Percentiles rank a stretch among this genome's conserved stretches.
phyloP scores from a whole-genome alignment of 2,888 invertebrate genomes.

The Lepidochrysops patricia region DNA sequence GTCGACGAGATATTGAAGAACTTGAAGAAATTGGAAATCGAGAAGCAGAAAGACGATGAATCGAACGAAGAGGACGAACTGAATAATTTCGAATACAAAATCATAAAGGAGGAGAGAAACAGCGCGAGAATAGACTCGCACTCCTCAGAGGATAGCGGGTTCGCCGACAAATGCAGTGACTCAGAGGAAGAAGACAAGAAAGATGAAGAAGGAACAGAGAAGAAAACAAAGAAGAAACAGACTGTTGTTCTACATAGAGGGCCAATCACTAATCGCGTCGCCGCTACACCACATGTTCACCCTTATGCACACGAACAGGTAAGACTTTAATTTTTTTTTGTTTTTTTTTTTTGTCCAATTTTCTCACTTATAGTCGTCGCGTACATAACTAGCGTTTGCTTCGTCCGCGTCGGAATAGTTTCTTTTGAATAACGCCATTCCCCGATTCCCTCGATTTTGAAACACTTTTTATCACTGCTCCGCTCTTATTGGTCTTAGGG shows the following conservation, averaged over 20 bases:
- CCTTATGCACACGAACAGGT: conserved; percentile 31
- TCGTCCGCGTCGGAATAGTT: no score
- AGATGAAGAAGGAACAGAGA: conserved; percentile 29
- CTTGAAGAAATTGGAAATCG: conserved; percentile 34
- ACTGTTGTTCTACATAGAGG: conserved; percentile 32
- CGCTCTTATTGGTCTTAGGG: no score
- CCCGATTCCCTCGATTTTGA: no score
- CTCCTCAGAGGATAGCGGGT: conserved; percentile 56
- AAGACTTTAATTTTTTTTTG: not conserved
- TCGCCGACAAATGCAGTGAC: conserved; percentile 34
- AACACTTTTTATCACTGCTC: no score
- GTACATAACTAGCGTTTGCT: no score
- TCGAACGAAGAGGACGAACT: conserved; percentile 37
- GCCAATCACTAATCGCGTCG: conserved; percentile 27
- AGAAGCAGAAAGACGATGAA: conserved; percentile 20
- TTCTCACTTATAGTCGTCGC: no score
- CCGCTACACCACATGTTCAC: conserved; percentile 19
- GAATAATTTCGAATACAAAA: conserved; percentile 40
- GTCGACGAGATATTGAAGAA: conserved; percentile 35
- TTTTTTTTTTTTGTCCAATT: no score
- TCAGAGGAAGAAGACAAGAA: conserved; percentile 29
- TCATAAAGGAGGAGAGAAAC: conserved; percentile 37
- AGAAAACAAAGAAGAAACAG: conserved; percentile 36
- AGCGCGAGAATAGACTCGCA: conserved; percentile 44
- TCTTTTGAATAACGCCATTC: no score